These are phyloP conservation scores for Ageneiosus marmoratus DNA, from an alignment of 2,113 vertebrate genomes.

Conservation along the genomic window DNA sequence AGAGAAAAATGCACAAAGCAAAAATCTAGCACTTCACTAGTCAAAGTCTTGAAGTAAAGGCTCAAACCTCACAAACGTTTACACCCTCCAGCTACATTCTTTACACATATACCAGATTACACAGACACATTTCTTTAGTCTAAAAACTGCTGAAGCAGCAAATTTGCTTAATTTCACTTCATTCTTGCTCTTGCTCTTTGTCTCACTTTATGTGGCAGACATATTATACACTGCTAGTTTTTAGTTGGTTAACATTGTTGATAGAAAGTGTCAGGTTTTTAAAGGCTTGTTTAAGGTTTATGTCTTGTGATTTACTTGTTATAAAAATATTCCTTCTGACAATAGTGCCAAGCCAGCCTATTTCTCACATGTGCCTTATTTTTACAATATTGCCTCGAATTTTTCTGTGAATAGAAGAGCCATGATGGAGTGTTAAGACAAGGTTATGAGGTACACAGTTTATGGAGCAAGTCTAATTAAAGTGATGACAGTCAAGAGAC, in stretches of 20 bases:
- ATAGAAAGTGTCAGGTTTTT: background rate
- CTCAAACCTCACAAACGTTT: too few relatives aligned
- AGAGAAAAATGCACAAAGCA: too few relatives aligned
- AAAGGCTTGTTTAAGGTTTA: background rate
- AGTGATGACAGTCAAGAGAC: constrained; percentile 20
- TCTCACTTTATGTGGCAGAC: too few relatives aligned
- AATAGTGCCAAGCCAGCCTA: background rate
- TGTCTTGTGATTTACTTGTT: background rate
- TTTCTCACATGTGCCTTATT: constrained; percentile 4
- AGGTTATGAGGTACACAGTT: background rate
- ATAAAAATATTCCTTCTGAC: background rate
- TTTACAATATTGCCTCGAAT: background rate
- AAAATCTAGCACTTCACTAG: too few relatives aligned
- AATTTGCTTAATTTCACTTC: too few relatives aligned
- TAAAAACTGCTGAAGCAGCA: too few relatives aligned
- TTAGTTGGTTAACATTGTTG: background rate
- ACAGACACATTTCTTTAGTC: too few relatives aligned
- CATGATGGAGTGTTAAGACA: background rate
- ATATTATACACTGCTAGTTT: too few relatives aligned
- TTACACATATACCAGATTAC: too few relatives aligned
- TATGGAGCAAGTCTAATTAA: constrained; percentile 5
- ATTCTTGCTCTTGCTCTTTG: too few relatives aligned
- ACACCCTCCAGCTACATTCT: too few relatives aligned
- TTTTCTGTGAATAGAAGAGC: background rate
- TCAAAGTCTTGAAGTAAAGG: too few relatives aligned